Conservation (phyloP, 2,888 invertebrate genomes). For the Tillus elongatus region DNA sequence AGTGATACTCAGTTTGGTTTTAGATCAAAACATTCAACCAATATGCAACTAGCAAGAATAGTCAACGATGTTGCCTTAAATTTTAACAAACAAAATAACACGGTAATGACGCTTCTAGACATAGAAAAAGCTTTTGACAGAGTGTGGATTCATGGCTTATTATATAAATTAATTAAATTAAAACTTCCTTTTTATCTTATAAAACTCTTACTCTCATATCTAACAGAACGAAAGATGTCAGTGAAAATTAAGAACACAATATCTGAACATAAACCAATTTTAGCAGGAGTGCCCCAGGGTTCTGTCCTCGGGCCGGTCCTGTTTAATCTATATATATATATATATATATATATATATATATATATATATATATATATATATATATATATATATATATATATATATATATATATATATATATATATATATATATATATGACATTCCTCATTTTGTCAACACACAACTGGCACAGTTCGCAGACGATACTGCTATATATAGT, state of each 20-base stretch:
- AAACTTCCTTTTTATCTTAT: constrained; percentile 21
- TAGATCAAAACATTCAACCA: constrained; percentile 24
- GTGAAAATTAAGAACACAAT: constrained; percentile 19
- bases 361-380: too few relatives aligned
- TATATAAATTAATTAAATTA: constrained; percentile 25
- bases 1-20: constrained; percentile 28
- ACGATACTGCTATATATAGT: too few relatives aligned
- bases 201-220: constrained; percentile 21
- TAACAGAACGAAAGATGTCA: constrained; percentile 20
- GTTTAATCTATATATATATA: constrained; percentile 5
- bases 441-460: too few relatives aligned
- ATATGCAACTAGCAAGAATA: constrained; percentile 26
- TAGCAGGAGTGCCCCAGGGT: constrained; percentile 21
- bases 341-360: not conserved
- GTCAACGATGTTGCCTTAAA: constrained; percentile 21
- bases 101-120: too few relatives aligned
- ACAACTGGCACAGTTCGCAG: constrained; percentile 6
- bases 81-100: too few relatives aligned
- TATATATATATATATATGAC: too few relatives aligned
- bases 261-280: constrained; percentile 11
- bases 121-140: too few relatives aligned
- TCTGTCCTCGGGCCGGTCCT: constrained; percentile 14
- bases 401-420: too few relatives aligned
- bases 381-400: too few relatives aligned
- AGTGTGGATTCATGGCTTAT: constrained; percentile 26